These are phyloP conservation scores for Epirrita christyi DNA, from an alignment of 2,888 invertebrate genomes.

Conservation along the genomic window DNA sequence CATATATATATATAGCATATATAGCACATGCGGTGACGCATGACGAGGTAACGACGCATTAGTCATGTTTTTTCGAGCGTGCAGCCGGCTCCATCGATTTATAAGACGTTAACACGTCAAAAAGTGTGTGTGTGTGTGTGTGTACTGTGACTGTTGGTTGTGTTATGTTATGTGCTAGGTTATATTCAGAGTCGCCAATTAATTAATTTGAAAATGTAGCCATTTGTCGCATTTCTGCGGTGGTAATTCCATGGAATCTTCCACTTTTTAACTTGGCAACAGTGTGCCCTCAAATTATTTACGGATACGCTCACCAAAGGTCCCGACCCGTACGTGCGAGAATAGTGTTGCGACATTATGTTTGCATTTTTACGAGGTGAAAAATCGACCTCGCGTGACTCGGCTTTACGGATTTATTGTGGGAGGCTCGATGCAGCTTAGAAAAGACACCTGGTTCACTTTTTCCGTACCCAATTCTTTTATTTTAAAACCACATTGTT, in stretches of 20 bases:
- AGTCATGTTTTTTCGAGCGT: too few species aligned
- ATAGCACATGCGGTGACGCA: too few species aligned
- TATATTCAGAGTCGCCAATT: background rate
- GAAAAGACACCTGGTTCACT: background rate
- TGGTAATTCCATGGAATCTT: background rate
- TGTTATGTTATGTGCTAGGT: too few species aligned
- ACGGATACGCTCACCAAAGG: constrained; percentile 21
- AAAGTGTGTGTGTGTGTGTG: too few species aligned
- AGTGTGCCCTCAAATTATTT: constrained; percentile 13
- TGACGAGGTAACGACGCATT: too few species aligned
- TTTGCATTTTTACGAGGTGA: constrained; percentile 58
- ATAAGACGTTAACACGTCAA: too few species aligned
- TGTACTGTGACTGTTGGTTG: too few species aligned
- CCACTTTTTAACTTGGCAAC: background rate
- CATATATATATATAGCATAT: too few species aligned
- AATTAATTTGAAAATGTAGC: background rate
- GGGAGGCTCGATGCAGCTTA: constrained; percentile 5
- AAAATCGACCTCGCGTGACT: constrained; percentile 54
- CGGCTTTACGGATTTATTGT: constrained; percentile 48
- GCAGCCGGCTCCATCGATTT: too few species aligned
- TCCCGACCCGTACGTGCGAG: constrained; percentile 38
- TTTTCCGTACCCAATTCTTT: background rate
- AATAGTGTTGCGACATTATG: constrained; percentile 44
- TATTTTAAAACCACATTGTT: too few species aligned
- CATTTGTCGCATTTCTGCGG: background rate